Conservation (phyloP, 2,113 vertebrate genomes). For the Megaceryle maxima region DNA sequence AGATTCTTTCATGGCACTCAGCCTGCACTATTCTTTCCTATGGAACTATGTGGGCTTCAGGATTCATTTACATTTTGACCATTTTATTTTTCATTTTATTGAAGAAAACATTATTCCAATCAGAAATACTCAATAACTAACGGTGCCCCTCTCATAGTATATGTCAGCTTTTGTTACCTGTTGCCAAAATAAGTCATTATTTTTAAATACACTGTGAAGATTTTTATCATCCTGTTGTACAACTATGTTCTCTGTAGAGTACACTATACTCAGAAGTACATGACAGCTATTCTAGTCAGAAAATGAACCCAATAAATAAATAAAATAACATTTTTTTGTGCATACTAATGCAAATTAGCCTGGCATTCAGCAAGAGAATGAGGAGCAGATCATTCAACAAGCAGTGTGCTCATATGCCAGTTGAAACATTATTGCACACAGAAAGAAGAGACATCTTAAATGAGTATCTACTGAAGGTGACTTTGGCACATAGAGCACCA, state of each 20-base stretch:
- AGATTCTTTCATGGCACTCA: not conserved
- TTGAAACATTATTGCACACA: not conserved
- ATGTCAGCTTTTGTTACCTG: not conserved
- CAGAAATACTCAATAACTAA: not conserved
- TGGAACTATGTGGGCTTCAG: not conserved
- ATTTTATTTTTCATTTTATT: not conserved
- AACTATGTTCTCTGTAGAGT: not conserved
- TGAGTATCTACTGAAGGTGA: not conserved
- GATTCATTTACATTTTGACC: not conserved
- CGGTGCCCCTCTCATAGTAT: not conserved
- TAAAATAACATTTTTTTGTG: not conserved
- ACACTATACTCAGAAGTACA: not conserved
- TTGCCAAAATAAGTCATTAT: not conserved
- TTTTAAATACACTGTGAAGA: not conserved
- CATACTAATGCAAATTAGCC: not conserved
- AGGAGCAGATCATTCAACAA: not conserved
- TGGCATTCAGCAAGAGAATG: not conserved
- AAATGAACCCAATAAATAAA: not conserved
- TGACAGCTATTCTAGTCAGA: not conserved
- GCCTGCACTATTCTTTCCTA: not conserved
- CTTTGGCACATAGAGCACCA: constrained; percentile 6
- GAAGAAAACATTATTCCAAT: not conserved
- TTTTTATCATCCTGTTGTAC: not conserved
- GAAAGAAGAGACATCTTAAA: not conserved
- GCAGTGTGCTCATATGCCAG: not conserved